Conservation (phyloP, 2,888 invertebrate species). For the Rhagonycha lutea region DNA sequence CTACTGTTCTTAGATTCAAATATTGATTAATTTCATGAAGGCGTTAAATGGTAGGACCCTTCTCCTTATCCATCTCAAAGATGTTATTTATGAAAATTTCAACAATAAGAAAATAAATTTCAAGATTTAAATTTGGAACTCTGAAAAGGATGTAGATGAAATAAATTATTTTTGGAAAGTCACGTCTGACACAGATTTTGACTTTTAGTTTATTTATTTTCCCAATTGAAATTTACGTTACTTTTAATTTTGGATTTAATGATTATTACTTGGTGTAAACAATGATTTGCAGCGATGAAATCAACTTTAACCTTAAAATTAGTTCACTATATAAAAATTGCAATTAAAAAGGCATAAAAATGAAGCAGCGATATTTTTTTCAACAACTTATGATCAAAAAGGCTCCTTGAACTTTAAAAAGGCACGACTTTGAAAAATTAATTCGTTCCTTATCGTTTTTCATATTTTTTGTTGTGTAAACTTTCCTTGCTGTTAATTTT, state of each 20-base stretch:
- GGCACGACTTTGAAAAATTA: neutral
- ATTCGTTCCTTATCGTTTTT: neutral
- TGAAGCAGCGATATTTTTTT: neutral
- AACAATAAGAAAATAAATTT: neutral
- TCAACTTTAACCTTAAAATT: neutral
- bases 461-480: neutral
- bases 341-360: neutral
- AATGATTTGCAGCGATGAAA: neutral
- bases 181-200: neutral
- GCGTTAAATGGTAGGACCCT: neutral
- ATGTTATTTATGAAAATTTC: neutral
- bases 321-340: neutral
- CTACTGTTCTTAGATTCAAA: neutral
- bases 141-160: neutral
- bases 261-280: neutral
- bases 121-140: neutral
- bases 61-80: neutral
- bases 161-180: neutral
- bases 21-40: neutral
- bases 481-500: neutral
- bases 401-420: neutral
- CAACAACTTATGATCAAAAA: neutral
- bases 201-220: neutral
- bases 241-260: neutral
- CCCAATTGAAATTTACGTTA: neutral